Evolutionary conservation across 1,140 invertebrate species (phyloP), one percentile per base, ranked within the genome.

Genomic region (Leptinotarsa undecemlineata): DNA sequence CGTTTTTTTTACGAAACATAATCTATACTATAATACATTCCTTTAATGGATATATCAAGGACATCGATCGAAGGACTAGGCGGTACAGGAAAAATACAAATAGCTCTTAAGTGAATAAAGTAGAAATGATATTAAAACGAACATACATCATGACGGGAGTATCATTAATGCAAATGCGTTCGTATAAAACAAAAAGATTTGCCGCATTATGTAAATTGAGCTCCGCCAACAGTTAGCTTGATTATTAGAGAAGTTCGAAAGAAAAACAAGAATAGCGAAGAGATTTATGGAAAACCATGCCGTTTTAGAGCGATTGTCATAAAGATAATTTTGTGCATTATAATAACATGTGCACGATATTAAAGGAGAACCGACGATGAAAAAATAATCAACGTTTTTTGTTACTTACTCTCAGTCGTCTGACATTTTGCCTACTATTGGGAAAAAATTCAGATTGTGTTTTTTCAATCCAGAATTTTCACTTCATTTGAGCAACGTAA

Each of bases 141-240:
- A n/a, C 51, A 57, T 57, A 57, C 51, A 57, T 57, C n/a, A 57
- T 15, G n/a, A 57, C 51, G 51, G 17, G 20, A 70, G 51, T 48
- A 47, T 47, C 48, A 70, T 70, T 57, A 70, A 70, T 70, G 68
- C 68, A 70, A 70, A 70, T 57, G 47, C 47, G 13, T 21, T 47
- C 17, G 20, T 48, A 70, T 51, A 70, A 70, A 70, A 70, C 68
- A 70, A 70, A 70, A 70, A 70, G 47, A 70, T 70, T 70, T 70
- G 68, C 48, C 48, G 48, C 68, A 48, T 70, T 70, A 70, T 70
- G 47, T 48, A 70, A 21, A 70, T 48, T 57, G 68, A 20, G 20
- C 33, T 21, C 42, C 19, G 42, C 42, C 26, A 68, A 68, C 68
- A 70, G 68, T 57, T 57, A 70, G 51, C 68, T 70, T 20, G 48